Evolutionary conservation across 1,140 invertebrate genomes (phyloP).

Genomic region (Rhizoglyphus robini): DNA sequence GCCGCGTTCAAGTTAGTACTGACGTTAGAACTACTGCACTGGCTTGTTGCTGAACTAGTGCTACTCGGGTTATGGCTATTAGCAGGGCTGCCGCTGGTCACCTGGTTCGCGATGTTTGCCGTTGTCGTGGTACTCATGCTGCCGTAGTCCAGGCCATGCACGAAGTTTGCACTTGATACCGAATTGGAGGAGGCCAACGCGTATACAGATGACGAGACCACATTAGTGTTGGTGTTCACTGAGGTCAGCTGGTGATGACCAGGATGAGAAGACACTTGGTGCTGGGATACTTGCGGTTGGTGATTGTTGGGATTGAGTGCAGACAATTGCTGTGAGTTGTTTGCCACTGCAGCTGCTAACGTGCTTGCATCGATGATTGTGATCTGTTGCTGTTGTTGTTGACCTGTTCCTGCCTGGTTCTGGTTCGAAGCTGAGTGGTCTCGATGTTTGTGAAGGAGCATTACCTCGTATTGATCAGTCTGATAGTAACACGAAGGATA

Average conservation of each 20-base stretch:
- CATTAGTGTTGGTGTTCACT: background rate
- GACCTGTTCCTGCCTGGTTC: background rate
- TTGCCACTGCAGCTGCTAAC: background rate
- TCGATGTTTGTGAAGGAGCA: constrained; percentile 9
- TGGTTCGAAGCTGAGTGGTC: background rate
- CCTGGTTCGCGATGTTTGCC: background rate
- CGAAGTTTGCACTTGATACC: background rate
- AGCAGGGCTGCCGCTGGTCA: background rate
- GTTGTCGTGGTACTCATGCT: background rate
- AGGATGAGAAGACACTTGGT: background rate
- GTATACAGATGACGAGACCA: constrained; percentile 3
- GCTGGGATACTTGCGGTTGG: background rate
- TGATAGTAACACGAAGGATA: constrained; percentile 6
- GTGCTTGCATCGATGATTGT: constrained; percentile 10
- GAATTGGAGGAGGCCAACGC: background rate
- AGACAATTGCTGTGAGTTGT: background rate
- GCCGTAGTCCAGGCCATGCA: background rate
- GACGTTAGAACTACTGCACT: background rate
- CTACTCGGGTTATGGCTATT: background rate
- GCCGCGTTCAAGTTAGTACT: background rate
- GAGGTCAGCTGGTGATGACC: background rate
- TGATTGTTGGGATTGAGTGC: background rate
- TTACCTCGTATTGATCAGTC: background rate
- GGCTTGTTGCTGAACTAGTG: background rate
- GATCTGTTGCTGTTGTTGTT: constrained; percentile 11